Evolutionary conservation across 1,140 invertebrate species (phyloP), one percentile per base, ranked within the genome.

Genomic region (Monomorium pharaonis): DNA sequence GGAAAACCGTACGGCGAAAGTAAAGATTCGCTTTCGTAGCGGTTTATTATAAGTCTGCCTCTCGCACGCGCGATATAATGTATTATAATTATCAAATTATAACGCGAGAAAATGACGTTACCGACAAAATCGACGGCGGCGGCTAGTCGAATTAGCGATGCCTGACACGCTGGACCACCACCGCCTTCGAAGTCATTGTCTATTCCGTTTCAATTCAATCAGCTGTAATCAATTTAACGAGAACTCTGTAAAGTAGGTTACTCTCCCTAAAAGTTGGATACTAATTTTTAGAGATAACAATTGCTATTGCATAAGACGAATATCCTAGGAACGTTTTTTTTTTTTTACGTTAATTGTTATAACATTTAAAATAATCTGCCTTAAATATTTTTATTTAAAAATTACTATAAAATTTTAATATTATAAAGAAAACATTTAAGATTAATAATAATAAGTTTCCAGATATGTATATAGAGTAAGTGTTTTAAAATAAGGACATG

Each of bases 1-100:
- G 80, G 75, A 87, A 87, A 89, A 87, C 86, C 70, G 37, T 37
- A n/a, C n/a, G 58, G 62, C 76, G 85, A 90, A 89, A 89, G 88
- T 80, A 58, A 47, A 58, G 63, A 81, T 88, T 89, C 88, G 65
- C 87, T 89, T 89, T 89, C 88, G 69, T 76, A 30, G 60, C 49
- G 18, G 30, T 65, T 89, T 89, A 67, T 58, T 77, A 42, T 56
- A 65, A 51, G 10, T 51, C 7, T 54, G 51, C 14, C 33, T 44
- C n/a, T 21, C n/a, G 7, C 44, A 54, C 24, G 24, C 72, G n/a
- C 67, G 77, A 49, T 67, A 67, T 67, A 47, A 67, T 47, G 16
- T n/a, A n/a, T n/a, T n/a, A n/a, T 70, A 33, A 76, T 56, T 65
- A 81, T 83, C 58, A 30, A 44, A 67, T 67, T 67, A 1, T 67